A percentile compares a stretch with the other conserved stretches of the same genome.
These are phyloP conservation scores for Heliangelus exortis DNA, from an alignment of 2,797 vertebrate genomes.

Conservation along the genomic window DNA sequence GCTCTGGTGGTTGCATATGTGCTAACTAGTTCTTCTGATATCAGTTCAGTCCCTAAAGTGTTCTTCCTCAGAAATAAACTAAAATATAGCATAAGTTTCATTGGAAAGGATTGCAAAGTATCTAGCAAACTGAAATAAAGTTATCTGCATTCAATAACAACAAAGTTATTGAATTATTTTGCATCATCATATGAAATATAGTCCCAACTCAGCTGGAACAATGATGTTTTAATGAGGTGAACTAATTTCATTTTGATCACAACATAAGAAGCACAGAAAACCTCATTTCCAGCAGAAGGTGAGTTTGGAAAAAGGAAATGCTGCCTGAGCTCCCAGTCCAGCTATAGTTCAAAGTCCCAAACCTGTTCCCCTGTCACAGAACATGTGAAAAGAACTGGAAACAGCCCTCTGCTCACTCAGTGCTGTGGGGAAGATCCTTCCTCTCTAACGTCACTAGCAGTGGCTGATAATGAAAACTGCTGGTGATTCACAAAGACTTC, in stretches of 20 bases:
- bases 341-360: not conserved
- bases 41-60: not conserved
- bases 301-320: not conserved
- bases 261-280: not conserved
- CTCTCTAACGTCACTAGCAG: not conserved
- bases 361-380: rapidly evolving
- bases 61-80: not conserved
- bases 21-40: not conserved
- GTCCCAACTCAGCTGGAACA: not conserved
- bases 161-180: not conserved
- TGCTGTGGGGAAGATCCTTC: not conserved
- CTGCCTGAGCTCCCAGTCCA: not conserved
- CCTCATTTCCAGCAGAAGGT: not conserved
- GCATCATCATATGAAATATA: not conserved
- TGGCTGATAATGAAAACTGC: not conserved
- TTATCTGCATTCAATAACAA: not conserved
- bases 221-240: not conserved
- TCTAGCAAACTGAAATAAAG: not conserved
- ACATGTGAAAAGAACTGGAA: not conserved
- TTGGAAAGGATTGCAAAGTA: not conserved
- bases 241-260: not conserved
- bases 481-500: conserved; percentile 36
- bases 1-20: not conserved
- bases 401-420: not conserved
- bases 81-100: not conserved